Conservation (phyloP, 2,113 vertebrate genomes). For the Microcebus lehilahytsara region DNA sequence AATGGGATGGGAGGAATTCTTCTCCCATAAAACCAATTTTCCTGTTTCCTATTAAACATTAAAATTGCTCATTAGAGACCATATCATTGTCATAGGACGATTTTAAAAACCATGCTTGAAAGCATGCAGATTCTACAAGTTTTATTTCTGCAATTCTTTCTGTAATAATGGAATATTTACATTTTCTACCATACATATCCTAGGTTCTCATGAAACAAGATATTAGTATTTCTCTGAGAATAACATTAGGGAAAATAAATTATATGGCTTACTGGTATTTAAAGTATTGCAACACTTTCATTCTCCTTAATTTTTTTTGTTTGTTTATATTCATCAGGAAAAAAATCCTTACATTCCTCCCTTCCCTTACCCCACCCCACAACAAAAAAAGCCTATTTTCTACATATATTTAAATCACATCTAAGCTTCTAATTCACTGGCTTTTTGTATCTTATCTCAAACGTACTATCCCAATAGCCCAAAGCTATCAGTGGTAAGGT, state of each 20-base stretch:
- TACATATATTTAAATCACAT: not conserved
- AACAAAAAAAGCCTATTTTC: not conserved
- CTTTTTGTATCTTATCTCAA: constrained; percentile 58
- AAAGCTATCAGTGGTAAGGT: constrained; percentile 60
- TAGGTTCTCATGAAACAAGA: not conserved
- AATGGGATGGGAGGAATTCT: not conserved
- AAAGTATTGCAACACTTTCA: constrained; percentile 11
- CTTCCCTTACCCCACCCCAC: not conserved
- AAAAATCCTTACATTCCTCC: not conserved
- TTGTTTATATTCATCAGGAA: not conserved
- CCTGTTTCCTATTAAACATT: constrained; percentile 43
- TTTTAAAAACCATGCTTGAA: constrained; percentile 3
- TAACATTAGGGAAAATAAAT: not conserved
- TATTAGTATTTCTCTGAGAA: not conserved
- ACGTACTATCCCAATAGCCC: constrained; percentile 18
- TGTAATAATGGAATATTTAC: not conserved
- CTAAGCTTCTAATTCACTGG: constrained; percentile 70
- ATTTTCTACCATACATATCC: not conserved
- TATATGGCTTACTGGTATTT: not conserved
- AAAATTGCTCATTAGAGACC: constrained; percentile 52
- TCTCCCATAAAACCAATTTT: constrained; percentile 42
- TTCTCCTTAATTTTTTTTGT: constrained; percentile 13
- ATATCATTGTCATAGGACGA: constrained; percentile 39
- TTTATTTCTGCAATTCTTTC: constrained; percentile 14
- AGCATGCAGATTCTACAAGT: not conserved